Conservation (phyloP, 2,113 vertebrate species). For the Rhinogobius similis region DNA sequence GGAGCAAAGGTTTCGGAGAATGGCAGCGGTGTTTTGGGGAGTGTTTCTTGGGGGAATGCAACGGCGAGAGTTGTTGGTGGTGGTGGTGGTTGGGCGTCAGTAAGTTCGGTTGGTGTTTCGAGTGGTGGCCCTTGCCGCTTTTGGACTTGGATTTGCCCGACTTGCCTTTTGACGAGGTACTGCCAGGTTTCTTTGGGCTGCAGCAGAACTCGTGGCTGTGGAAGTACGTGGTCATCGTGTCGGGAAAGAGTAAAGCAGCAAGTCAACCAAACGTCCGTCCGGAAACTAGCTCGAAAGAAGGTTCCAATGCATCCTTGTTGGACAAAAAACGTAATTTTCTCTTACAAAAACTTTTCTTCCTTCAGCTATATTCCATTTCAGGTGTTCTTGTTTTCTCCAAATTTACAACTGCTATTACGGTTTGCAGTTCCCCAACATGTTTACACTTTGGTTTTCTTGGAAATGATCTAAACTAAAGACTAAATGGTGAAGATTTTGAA, state of each 20-base stretch:
- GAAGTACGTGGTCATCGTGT: conserved; percentile 75
- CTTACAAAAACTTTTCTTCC: neutral
- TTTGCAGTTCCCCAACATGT: neutral
- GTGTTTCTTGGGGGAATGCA: conserved; percentile 53
- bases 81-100: conserved; percentile 51
- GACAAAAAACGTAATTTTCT: neutral
- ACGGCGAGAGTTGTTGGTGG: conserved; percentile 14
- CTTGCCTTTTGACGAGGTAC: conserved; percentile 51
- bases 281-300: neutral
- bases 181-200: conserved; percentile 68
- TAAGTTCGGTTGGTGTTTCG: conserved; percentile 65
- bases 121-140: conserved; percentile 53
- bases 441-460: neutral
- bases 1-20: conserved; percentile 51
- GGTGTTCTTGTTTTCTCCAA: neutral
- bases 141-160: conserved; percentile 64
- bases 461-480: neutral
- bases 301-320: neutral
- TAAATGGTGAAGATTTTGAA: neutral
- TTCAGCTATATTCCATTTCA: too few relatives aligned
- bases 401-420: neutral
- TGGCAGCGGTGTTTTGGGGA: conserved; percentile 41
- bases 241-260: neutral
- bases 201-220: conserved; percentile 77
- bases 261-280: neutral